Conservation (phyloP, 2,113 vertebrate species). For the Pithys albifrons region DNA sequence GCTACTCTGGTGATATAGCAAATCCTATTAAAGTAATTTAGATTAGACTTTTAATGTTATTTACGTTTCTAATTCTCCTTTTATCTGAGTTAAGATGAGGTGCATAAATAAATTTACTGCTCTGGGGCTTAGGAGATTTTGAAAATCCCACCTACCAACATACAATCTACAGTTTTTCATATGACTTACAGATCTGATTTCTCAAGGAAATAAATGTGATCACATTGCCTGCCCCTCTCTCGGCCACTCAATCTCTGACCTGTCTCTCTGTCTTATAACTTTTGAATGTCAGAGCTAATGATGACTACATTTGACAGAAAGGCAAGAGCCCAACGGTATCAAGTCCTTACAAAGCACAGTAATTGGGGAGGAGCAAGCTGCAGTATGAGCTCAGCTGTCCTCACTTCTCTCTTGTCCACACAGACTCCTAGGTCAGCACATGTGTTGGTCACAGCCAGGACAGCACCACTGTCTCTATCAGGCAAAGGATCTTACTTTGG, state of each 20-base stretch:
- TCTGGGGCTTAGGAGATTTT: not conserved
- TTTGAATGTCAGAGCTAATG: not conserved
- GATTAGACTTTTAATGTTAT: not conserved
- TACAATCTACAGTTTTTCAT: not conserved
- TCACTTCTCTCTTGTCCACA: fast-evolving
- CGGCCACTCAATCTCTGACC: not conserved
- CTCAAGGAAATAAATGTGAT: not conserved
- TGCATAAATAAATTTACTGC: not conserved
- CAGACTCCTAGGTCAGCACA: fast-evolving
- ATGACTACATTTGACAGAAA: not conserved
- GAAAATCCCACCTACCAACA: not conserved
- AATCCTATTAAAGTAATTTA: constrained; percentile 21
- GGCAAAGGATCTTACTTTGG: fast-evolving
- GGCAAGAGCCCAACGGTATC: not conserved
- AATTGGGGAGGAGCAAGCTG: not conserved
- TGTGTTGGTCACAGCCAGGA: not conserved
- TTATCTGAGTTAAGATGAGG: not conserved
- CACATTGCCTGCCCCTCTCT: not conserved
- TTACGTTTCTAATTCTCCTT: constrained; percentile 3
- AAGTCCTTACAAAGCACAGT: not conserved
- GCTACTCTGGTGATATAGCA: not conserved
- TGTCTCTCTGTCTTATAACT: not conserved
- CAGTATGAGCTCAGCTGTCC: not conserved
- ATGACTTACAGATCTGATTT: not conserved
- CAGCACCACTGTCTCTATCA: not conserved